phyloP scores from a whole-genome alignment of 2,797 vertebrate genomes.

The Siniperca undulata region DNA sequence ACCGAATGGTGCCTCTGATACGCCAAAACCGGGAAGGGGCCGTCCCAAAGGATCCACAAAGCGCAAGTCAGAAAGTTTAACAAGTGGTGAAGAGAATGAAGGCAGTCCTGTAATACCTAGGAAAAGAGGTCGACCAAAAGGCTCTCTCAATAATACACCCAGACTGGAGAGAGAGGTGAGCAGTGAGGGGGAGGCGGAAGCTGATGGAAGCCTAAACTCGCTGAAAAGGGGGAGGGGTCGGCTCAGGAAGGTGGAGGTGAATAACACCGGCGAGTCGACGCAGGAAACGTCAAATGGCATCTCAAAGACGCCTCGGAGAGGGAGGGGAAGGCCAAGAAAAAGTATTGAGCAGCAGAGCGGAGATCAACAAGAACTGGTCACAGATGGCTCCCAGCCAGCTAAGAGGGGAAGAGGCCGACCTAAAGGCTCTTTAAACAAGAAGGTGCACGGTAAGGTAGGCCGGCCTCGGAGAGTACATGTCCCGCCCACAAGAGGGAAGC shows the following conservation, averaged over 20 bases:
- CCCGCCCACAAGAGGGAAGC: conserved; percentile 52
- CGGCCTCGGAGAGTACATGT: conserved; percentile 60
- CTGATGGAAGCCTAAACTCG: neutral
- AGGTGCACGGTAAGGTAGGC: conserved; percentile 44
- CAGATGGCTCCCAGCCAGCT: conserved; percentile 23
- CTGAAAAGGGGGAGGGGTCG: conserved; percentile 20
- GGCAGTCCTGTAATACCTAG: conserved; percentile 31
- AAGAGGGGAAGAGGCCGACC: conserved; percentile 80
- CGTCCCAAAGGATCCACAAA: conserved; percentile 69
- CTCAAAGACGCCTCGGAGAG: conserved; percentile 19
- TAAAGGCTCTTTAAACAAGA: conserved; percentile 81
- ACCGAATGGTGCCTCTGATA: conserved; percentile 62
- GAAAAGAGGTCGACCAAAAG: conserved; percentile 77
- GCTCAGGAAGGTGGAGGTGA: conserved; percentile 51
- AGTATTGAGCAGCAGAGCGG: neutral
- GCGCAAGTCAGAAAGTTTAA: conserved; percentile 51
- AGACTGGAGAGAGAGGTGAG: conserved; percentile 4
- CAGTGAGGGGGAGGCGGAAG: conserved; percentile 21
- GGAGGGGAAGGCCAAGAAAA: conserved; percentile 71
- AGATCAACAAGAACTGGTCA: neutral
- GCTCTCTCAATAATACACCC: conserved; percentile 68
- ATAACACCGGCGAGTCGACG: neutral
- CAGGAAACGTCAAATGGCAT: conserved; percentile 21
- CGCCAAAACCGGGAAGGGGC: conserved; percentile 66
- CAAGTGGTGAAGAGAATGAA: conserved; percentile 43